Conservation (phyloP, 2,888 invertebrate genomes). For the Nineta flava region DNA sequence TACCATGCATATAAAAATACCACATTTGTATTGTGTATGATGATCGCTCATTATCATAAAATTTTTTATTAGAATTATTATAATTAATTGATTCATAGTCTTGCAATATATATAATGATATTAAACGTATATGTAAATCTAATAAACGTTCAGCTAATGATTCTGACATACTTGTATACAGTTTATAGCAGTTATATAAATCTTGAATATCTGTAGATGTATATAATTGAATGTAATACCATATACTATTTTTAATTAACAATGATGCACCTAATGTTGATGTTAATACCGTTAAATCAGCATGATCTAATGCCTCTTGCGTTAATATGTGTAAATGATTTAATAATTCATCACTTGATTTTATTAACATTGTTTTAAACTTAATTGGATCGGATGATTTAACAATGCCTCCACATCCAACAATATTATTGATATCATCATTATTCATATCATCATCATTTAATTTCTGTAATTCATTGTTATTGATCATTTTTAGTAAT, state of each 20-base stretch:
- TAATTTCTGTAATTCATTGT: conserved; percentile 18
- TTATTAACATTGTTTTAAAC: conserved; percentile 52
- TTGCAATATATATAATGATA: conserved; percentile 66
- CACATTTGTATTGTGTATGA: conserved; percentile 76
- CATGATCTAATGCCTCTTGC: conserved; percentile 73
- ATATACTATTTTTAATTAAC: conserved; percentile 58
- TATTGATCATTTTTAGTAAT: conserved; percentile 31
- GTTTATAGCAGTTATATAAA: conserved; percentile 45
- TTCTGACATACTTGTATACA: conserved; percentile 69
- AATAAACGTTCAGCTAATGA: conserved; percentile 67
- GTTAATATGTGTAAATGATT: conserved; percentile 65
- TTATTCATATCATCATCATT: conserved; percentile 17
- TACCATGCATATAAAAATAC: conserved; percentile 78
- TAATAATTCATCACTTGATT: conserved; percentile 52
- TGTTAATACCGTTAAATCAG: conserved; percentile 63
- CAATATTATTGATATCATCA: conserved; percentile 16
- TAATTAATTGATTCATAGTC: conserved; percentile 67
- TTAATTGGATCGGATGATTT: conserved; percentile 64
- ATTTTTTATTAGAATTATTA: conserved; percentile 42
- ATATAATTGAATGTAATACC: conserved; percentile 54
- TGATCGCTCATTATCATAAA: conserved; percentile 58
- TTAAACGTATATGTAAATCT: conserved; percentile 62
- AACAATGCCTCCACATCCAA: conserved; percentile 38
- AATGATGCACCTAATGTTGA: conserved; percentile 70
- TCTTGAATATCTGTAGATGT: conserved; percentile 10